These are phyloP conservation scores for Hofmannophila pseudospretella DNA, from an alignment of 2,888 invertebrate genomes.

Conservation along the genomic window DNA sequence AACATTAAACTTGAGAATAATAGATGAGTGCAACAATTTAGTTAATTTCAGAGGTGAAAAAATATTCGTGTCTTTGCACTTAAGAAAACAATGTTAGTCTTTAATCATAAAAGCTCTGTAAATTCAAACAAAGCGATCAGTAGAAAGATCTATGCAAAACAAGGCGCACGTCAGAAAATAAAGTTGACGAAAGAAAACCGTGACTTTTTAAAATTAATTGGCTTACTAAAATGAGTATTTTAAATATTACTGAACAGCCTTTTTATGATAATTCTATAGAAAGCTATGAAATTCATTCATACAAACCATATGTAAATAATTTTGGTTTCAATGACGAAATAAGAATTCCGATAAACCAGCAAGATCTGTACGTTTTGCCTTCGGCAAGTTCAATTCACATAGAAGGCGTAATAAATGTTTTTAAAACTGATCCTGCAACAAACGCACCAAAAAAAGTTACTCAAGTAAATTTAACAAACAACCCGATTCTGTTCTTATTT, in stretches of 20 bases:
- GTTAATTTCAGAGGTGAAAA: too few relatives aligned
- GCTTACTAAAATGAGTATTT: conserved; percentile 14
- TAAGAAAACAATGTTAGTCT: too few relatives aligned
- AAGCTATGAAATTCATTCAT: conserved; percentile 16
- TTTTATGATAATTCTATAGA: conserved; percentile 15
- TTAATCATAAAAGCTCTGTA: too few relatives aligned
- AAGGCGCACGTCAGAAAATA: conserved; percentile 6
- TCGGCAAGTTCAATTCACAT: conserved; percentile 16
- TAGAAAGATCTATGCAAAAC: too few relatives aligned
- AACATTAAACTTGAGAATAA: too few relatives aligned
- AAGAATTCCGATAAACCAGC: conserved; percentile 11
- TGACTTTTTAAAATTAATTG: conserved; percentile 11
- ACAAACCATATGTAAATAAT: conserved; percentile 13
- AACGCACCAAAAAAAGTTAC: conserved; percentile 3
- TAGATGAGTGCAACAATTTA: too few relatives aligned
- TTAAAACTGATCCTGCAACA: background rate
- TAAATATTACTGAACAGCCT: conserved; percentile 9
- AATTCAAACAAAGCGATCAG: too few relatives aligned
- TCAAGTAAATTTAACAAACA: conserved; percentile 5
- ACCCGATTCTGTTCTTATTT: conserved; percentile 8
- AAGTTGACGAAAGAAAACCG: conserved; percentile 9
- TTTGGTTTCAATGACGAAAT: conserved; percentile 18
- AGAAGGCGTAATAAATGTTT: conserved; percentile 8
- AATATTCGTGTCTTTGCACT: too few relatives aligned
- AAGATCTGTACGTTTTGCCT: conserved; percentile 15